phyloP scores from a whole-genome alignment of 2,888 invertebrate species.

The Pollenia labialis region DNA sequence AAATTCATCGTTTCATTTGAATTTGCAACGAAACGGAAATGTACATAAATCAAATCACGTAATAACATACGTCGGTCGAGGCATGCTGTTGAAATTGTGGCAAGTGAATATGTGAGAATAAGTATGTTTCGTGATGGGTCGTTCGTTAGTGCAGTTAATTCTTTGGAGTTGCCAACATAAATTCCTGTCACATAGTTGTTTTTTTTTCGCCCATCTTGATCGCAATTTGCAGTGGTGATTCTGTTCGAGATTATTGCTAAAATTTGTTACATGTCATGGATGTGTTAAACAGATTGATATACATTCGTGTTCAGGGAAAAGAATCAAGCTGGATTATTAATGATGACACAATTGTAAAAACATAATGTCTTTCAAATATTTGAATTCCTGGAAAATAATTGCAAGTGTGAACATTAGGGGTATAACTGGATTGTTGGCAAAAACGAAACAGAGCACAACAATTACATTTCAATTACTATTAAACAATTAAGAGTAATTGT shows the following conservation, averaged over 20 bases:
- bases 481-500: too few species aligned
- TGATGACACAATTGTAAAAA: slow-evolving; percentile 60
- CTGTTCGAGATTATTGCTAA: slow-evolving; percentile 66
- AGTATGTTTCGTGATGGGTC: not conserved
- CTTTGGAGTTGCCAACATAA: slow-evolving; percentile 69
- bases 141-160: slow-evolving; percentile 56
- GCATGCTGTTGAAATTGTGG: slow-evolving; percentile 45
- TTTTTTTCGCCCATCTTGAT: slow-evolving; percentile 1
- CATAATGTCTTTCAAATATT: slow-evolving; percentile 47
- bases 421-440: not conserved
- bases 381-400: slow-evolving; percentile 31
- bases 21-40: slow-evolving; percentile 82
- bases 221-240: slow-evolving; percentile 23
- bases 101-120: slow-evolving; percentile 1
- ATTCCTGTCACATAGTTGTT: slow-evolving; percentile 64
- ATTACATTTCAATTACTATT: too few species aligned
- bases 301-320: slow-evolving; percentile 54
- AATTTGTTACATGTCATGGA: slow-evolving; percentile 71
- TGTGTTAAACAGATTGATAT: slow-evolving; percentile 72
- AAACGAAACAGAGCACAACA: too few species aligned
- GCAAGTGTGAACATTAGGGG: not conserved
- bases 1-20: slow-evolving; percentile 82
- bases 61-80: slow-evolving; percentile 19
- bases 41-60: slow-evolving; percentile 79
- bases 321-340: slow-evolving; percentile 57